Evolutionary conservation across 1,140 invertebrate genomes (phyloP), one percentile per base, ranked within the genome.

Genomic region (Psilanteris sp.): DNA sequence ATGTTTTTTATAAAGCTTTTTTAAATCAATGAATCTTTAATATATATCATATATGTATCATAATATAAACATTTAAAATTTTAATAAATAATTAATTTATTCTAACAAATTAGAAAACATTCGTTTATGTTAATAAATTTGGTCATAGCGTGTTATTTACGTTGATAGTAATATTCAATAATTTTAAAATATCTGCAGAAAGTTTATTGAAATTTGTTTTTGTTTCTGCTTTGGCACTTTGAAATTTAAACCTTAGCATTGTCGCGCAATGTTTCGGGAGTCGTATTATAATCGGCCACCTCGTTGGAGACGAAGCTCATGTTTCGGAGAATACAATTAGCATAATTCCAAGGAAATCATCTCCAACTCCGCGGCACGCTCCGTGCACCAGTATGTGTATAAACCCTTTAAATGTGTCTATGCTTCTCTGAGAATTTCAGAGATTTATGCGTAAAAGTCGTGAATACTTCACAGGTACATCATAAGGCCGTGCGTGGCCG

Each of bases 271-370:
- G 52, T 74, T 73, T 71, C 39, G 55, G 61, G 54, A 67, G 54
- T 72, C 50, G 55, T 66, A 77, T 77, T 77, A 67, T 71, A 71
- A 77, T 71, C 43, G 57, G 46, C 70, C 59, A 39, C 54, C 59
- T 67, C 52, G 46, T 29, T 61, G 62, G 48, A 80, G 70, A 66
- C 32, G 34, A 72, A 77, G 70, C 62, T 78, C 64, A 55, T 72
- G 76, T 81, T 83, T 83, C 80, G 68, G 55, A 37, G 79, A 83
- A 85, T 39, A 8, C 54, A 77, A 83, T 84, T 84, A 83, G 71
- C 84, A 83, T 85, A 84, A 82, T 82, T 85, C 82, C 77, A 80
- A 74, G 77, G 82, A 84, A 85, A 84, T 82, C 79, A 78, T 84
- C 81, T 81, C 77, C 76, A 66, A 64, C 78, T 66, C 61, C 24